Evolutionary conservation across 2,888 invertebrate species (phyloP).

Genomic region (Rhabditoides inermis): DNA sequence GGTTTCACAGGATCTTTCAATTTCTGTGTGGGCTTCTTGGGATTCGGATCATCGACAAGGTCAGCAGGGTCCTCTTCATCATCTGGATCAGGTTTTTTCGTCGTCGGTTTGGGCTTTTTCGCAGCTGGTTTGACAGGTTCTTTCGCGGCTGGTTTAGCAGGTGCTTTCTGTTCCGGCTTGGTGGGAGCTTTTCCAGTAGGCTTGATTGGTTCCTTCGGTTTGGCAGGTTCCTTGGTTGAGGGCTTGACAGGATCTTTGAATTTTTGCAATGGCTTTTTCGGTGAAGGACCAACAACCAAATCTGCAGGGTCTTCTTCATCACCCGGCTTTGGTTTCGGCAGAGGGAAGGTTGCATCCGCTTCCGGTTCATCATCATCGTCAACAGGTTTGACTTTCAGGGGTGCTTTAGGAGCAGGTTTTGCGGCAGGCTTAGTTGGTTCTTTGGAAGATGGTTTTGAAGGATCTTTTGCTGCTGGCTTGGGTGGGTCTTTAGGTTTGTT

Average conservation of each 20-base stretch:
- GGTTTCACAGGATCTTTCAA: too few species aligned
- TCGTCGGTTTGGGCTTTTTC: slow-evolving; percentile 11
- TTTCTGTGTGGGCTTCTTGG: too few species aligned
- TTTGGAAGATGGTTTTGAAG: slow-evolving; percentile 10
- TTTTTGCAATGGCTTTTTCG: slow-evolving; percentile 6
- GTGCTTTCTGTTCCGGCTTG: slow-evolving; percentile 13
- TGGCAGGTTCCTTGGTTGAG: too few species aligned
- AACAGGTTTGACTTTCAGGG: slow-evolving; percentile 1
- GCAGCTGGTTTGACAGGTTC: too few species aligned
- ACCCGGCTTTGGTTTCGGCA: slow-evolving; percentile 1
- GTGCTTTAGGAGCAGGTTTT: slow-evolving; percentile 6
- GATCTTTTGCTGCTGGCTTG: slow-evolving; percentile 5
- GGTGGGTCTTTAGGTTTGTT: slow-evolving; percentile 2
- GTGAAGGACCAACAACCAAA: slow-evolving; percentile 2
- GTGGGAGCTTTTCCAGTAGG: slow-evolving; percentile 23
- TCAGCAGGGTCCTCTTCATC: slow-evolving; percentile 25
- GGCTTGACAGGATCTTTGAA: slow-evolving; percentile 7
- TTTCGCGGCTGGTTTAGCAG: too few species aligned
- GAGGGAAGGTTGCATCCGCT: background rate
- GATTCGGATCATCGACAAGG: slow-evolving; percentile 12
- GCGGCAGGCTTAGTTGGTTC: slow-evolving; percentile 12
- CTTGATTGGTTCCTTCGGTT: too few species aligned
- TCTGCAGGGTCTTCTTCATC: slow-evolving; percentile 3
- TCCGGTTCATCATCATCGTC: slow-evolving; percentile 6
- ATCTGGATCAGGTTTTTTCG: slow-evolving; percentile 14